Conservation (phyloP, 2,113 vertebrate genomes). For the Epinephelus moara region DNA sequence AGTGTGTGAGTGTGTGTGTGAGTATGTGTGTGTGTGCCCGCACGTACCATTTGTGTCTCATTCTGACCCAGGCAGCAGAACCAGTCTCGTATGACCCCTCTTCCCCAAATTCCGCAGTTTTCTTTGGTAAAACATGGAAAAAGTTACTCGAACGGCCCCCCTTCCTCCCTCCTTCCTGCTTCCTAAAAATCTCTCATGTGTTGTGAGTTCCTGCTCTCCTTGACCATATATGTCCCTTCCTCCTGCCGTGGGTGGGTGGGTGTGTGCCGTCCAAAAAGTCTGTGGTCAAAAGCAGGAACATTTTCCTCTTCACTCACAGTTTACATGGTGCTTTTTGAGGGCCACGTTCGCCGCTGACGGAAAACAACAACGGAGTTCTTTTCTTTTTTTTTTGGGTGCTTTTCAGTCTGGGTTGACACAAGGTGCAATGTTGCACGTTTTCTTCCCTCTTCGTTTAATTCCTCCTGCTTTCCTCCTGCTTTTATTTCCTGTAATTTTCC, state of each 20-base stretch:
- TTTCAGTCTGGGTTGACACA: conserved; percentile 26
- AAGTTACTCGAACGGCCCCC: conserved; percentile 63
- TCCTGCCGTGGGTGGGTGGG: conserved; percentile 59
- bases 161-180: conserved; percentile 54
- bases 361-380: conserved; percentile 45
- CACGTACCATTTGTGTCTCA: conserved; percentile 62
- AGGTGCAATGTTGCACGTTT: conserved; percentile 58
- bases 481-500: conserved; percentile 44
- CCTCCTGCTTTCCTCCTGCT: conserved; percentile 34
- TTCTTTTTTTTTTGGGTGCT: background rate
- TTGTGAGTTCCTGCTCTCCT: conserved; percentile 51
- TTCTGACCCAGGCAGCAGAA: conserved; percentile 57
- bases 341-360: conserved; percentile 25
- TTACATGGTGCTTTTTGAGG: conserved; percentile 48
- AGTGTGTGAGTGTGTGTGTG: conserved; percentile 35
- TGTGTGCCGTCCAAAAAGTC: conserved; percentile 60
- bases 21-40: conserved; percentile 22
- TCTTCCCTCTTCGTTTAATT: conserved; percentile 33
- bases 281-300: conserved; percentile 67
- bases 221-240: conserved; percentile 74
- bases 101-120: conserved; percentile 65
- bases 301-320: conserved; percentile 65
- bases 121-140: conserved; percentile 79
- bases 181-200: conserved; percentile 62
- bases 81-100: conserved; percentile 57